These are phyloP conservation scores for Acrocyrtus sp. DNA, from an alignment of 2,888 invertebrate species.

Conservation along the genomic window DNA sequence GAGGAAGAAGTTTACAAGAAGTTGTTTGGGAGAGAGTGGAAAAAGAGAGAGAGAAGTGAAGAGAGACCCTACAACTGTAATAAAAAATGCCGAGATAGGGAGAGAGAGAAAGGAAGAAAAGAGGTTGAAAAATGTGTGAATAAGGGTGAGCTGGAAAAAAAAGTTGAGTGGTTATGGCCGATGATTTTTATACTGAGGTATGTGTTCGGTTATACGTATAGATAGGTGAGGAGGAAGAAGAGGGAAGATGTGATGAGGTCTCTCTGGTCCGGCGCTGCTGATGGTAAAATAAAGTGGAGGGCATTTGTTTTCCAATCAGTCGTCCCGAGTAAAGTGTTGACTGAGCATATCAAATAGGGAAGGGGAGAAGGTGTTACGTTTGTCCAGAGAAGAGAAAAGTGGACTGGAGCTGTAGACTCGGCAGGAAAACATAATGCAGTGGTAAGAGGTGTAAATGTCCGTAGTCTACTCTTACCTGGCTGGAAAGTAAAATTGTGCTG, in stretches of 20 bases:
- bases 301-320: slow-evolving; percentile 52
- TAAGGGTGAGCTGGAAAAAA: slow-evolving; percentile 36
- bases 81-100: slow-evolving; percentile 32
- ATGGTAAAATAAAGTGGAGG: slow-evolving; percentile 39
- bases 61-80: slow-evolving; percentile 45
- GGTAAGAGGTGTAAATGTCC: background rate
- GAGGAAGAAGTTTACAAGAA: background rate
- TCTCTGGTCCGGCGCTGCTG: background rate
- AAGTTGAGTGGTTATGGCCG: slow-evolving; percentile 43
- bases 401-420: too few species aligned
- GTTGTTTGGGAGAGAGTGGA: background rate
- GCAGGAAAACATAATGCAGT: background rate
- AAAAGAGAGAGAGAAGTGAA: background rate
- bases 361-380: slow-evolving; percentile 41
- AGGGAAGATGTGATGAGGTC: background rate
- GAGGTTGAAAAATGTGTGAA: slow-evolving; percentile 33
- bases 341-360: slow-evolving; percentile 36
- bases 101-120: slow-evolving; percentile 28
- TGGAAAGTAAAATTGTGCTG: background rate
- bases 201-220: slow-evolving; percentile 9
- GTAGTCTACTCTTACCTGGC: background rate
- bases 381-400: slow-evolving; percentile 30
- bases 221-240: slow-evolving; percentile 1
- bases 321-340: slow-evolving; percentile 46
- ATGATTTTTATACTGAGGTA: slow-evolving; percentile 42